Percentiles rank a stretch among this genome's conserved stretches.
These are phyloP conservation scores for Thumatha senex DNA, from an alignment of 2,888 invertebrate species.

Conservation along the genomic window DNA sequence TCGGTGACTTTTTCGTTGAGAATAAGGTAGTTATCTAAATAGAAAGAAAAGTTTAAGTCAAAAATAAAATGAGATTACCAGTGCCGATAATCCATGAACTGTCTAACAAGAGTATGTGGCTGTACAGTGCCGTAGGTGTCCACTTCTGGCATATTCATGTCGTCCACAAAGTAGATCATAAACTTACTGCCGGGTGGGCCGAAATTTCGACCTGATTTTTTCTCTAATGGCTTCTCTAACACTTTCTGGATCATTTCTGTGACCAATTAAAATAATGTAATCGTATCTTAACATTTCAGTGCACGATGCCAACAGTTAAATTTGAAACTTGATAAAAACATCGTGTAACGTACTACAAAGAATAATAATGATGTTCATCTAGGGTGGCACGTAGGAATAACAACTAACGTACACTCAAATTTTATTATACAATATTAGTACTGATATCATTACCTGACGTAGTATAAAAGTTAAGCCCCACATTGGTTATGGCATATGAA, in stretches of 20 bases:
- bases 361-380: too few species aligned
- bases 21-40: too few species aligned
- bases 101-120: conserved; percentile 95
- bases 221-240: conserved; percentile 95
- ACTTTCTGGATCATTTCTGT: conserved; percentile 93
- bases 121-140: conserved; percentile 97
- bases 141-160: conserved; percentile 98
- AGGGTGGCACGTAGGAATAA: too few species aligned
- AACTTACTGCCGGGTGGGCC: conserved; percentile 97
- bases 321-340: too few species aligned
- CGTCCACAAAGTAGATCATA: conserved; percentile 97
- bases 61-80: conserved; percentile 83
- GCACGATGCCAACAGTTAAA: too few species aligned
- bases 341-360: too few species aligned
- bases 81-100: conserved; percentile 96
- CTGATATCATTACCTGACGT: conserved; percentile 85
- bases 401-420: too few species aligned
- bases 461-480: conserved; percentile 97
- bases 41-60: too few species aligned
- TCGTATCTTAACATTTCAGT: too few species aligned
- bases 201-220: conserved; percentile 96
- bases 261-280: conserved; percentile 6
- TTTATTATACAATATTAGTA: too few species aligned
- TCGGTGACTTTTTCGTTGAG: too few species aligned
- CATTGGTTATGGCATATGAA: conserved; percentile 92